Conservation (phyloP, 2,797 vertebrate species). For the Cheracebus regulus region DNA sequence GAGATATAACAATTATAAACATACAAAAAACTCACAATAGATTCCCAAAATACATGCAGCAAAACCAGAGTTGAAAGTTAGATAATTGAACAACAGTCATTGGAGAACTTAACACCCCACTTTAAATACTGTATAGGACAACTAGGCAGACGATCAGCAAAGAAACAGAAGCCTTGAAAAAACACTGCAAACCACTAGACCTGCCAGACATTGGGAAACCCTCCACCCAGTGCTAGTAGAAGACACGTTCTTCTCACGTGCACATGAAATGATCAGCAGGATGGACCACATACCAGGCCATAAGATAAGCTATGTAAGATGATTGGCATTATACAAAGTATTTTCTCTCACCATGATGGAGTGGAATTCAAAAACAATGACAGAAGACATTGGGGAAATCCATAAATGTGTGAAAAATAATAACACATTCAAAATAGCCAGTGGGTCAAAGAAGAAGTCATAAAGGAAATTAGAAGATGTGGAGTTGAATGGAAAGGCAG, state of each 20-base stretch:
- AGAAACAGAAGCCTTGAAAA: not conserved
- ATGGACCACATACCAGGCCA: accelerated
- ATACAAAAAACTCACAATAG: not conserved
- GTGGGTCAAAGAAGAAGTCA: not conserved
- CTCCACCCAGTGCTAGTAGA: not conserved
- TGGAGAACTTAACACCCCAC: not conserved
- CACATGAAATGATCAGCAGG: not conserved
- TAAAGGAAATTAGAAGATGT: not conserved
- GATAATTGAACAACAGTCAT: not conserved
- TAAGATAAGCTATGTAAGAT: not conserved
- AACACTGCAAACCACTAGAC: accelerated
- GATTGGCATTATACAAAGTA: no score
- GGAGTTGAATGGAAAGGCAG: not conserved
- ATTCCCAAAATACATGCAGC: not conserved
- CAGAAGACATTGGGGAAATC: not conserved
- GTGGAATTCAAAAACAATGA: not conserved
- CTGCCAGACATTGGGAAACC: no score
- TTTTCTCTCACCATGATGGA: not conserved
- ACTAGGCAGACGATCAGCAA: not conserved
- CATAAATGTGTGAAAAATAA: not conserved
- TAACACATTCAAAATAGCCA: not conserved
- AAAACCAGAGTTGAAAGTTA: not conserved
- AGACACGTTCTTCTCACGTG: no score
- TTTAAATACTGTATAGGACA: not conserved
- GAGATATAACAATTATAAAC: not conserved